Conservation (phyloP, 1,140 invertebrate species). For the Bradynema listronoti region DNA sequence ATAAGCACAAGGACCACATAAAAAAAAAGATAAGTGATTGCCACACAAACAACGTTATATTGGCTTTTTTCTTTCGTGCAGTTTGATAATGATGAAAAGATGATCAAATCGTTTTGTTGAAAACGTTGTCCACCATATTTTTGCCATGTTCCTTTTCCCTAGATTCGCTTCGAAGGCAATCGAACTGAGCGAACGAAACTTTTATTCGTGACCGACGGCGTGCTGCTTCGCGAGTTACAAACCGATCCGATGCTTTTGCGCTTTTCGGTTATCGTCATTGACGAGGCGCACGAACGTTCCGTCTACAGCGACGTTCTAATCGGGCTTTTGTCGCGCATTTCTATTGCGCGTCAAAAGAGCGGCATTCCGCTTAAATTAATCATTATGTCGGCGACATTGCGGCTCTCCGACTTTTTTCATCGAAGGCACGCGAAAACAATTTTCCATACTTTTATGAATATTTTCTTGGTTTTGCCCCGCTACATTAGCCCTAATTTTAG, state of each 20-base stretch:
- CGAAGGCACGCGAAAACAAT: slow-evolving; percentile 61
- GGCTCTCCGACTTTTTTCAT: slow-evolving; percentile 82
- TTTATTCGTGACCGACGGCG: slow-evolving; percentile 97
- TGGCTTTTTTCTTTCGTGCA: slow-evolving; percentile 1
- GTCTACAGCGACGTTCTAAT: slow-evolving; percentile 90
- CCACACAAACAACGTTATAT: neutral
- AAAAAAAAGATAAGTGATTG: neutral
- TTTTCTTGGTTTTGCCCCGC: no score
- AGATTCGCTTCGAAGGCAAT: slow-evolving; percentile 92
- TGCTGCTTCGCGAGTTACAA: slow-evolving; percentile 75
- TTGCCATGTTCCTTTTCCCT: no score
- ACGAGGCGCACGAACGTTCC: slow-evolving; percentile 93
- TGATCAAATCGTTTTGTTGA: no score
- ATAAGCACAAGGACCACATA: no score
- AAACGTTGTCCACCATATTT: no score
- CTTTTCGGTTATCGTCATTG: slow-evolving; percentile 91
- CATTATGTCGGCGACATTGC: slow-evolving; percentile 96
- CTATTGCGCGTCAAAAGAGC: slow-evolving; percentile 28
- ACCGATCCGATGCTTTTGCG: slow-evolving; percentile 78
- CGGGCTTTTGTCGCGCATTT: slow-evolving; percentile 84
- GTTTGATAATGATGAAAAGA: no score
- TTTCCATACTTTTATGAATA: no score
- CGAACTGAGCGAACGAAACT: slow-evolving; percentile 78
- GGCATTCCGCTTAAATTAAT: slow-evolving; percentile 68
- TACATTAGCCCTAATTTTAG: slow-evolving; percentile 20